These are phyloP conservation scores for Pedicia rivosa DNA, from an alignment of 2,888 invertebrate genomes.

Conservation along the genomic window DNA sequence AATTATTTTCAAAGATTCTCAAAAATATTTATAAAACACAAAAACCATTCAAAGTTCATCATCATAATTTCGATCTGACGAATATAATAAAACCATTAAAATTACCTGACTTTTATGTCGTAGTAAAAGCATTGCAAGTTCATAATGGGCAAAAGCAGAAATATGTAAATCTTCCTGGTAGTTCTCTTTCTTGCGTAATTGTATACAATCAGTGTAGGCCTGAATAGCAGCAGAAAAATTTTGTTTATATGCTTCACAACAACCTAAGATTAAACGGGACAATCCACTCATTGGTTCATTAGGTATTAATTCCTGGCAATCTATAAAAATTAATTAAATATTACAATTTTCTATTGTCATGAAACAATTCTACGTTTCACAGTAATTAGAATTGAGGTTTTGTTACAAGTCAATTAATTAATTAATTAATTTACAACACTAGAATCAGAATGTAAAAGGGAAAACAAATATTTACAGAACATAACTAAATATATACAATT, in stretches of 20 bases:
- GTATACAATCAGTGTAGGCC: slow-evolving; percentile 25
- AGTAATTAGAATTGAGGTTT: no score
- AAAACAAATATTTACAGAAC: background rate
- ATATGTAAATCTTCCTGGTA: slow-evolving; percentile 35
- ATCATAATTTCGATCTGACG: no score
- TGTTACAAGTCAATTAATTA: no score
- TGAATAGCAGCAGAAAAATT: slow-evolving; percentile 24
- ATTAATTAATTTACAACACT: slow-evolving; percentile 13
- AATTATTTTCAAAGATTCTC: no score
- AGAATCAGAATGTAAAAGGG: slow-evolving; percentile 6
- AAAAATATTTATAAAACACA: no score
- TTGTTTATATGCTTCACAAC: slow-evolving; percentile 31
- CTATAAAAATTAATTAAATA: no score
- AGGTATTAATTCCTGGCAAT: no score
- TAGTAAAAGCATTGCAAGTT: slow-evolving; percentile 36
- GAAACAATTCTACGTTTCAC: no score
- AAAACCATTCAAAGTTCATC: no score
- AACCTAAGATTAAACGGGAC: slow-evolving; percentile 35
- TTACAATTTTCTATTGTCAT: no score
- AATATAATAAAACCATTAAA: no score
- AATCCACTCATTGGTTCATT: slow-evolving; percentile 39
- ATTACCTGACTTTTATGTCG: slow-evolving; percentile 6
- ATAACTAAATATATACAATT: slow-evolving; percentile 6
- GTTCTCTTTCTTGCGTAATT: slow-evolving; percentile 15
- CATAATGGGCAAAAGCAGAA: slow-evolving; percentile 47